These are phyloP conservation scores for Sebastes fasciatus DNA, from an alignment of 2,113 vertebrate species.

Conservation along the genomic window DNA sequence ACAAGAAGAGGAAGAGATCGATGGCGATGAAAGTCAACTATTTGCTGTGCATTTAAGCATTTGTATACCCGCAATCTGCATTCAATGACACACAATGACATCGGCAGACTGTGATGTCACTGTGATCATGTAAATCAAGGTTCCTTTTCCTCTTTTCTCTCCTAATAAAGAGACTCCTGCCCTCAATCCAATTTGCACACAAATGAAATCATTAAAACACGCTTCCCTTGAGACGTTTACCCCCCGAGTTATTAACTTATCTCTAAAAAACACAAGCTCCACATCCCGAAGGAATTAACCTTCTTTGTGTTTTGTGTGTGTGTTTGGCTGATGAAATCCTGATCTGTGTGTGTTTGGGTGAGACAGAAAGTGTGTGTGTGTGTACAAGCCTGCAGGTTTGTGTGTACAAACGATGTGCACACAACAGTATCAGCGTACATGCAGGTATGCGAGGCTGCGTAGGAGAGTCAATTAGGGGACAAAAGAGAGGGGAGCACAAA, in stretches of 20 bases:
- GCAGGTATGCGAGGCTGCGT: constrained; percentile 67
- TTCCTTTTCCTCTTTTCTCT: constrained; percentile 50
- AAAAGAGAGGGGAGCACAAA: constrained; percentile 73
- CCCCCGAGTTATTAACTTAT: constrained; percentile 83
- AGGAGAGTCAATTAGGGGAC: constrained; percentile 76
- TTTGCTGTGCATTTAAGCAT: constrained; percentile 41
- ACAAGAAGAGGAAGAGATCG: constrained; percentile 38
- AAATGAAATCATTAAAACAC: constrained; percentile 86
- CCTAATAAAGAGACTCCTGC: constrained; percentile 73
- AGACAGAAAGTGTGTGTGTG: constrained; percentile 5
- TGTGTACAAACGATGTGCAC: constrained; percentile 17
- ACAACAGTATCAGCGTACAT: constrained; percentile 68
- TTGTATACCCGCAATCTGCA: constrained; percentile 38
- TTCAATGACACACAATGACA: constrained; percentile 60
- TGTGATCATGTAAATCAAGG: constrained; percentile 61
- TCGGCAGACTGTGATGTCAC: constrained; percentile 57
- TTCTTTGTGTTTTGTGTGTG: constrained; percentile 52
- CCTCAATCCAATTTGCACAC: constrained; percentile 87
- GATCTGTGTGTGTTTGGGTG: background rate
- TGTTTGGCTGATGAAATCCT: constrained; percentile 26
- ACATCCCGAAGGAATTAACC: constrained; percentile 78
- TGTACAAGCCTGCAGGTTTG: constrained; percentile 31
- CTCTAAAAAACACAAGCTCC: constrained; percentile 75
- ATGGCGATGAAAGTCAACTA: constrained; percentile 43
- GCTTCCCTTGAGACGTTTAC: constrained; percentile 75